Percentiles rank a stretch among this genome's conserved stretches.
These are phyloP conservation scores for Rhorus exstirpatorius DNA, from an alignment of 2,888 invertebrate genomes.

Conservation along the genomic window DNA sequence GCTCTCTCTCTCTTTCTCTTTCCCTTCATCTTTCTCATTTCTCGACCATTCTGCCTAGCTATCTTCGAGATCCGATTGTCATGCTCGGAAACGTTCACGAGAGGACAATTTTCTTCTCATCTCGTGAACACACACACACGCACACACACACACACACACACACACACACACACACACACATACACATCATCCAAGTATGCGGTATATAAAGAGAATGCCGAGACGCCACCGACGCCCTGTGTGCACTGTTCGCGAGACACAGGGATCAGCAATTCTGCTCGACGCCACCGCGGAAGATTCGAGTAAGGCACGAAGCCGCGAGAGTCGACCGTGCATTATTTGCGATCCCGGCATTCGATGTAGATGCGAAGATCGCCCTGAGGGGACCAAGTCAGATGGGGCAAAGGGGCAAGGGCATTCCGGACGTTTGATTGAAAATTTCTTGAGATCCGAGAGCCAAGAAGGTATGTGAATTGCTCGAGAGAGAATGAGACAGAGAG, in stretches of 20 bases:
- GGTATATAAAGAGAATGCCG: conserved; percentile 69
- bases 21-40: conserved; percentile 28
- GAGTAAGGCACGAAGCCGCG: conserved; percentile 53
- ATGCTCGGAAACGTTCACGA: conserved; percentile 69
- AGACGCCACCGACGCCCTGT: conserved; percentile 54
- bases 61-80: conserved; percentile 58
- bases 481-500: conserved; percentile 37
- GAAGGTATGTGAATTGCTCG: conserved; percentile 78
- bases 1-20: conserved; percentile 36
- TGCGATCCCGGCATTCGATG: conserved; percentile 79
- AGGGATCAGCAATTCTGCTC: conserved; percentile 54
- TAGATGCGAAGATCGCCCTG: conserved; percentile 72
- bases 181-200: too few relatives aligned
- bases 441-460: conserved; percentile 81
- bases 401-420: conserved; percentile 77
- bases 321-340: conserved; percentile 82
- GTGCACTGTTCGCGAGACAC: conserved; percentile 42
- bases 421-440: conserved; percentile 86
- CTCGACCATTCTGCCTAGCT: conserved; percentile 17
- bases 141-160: neutral
- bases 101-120: conserved; percentile 71
- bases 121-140: conserved; percentile 10
- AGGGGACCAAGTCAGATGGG: conserved; percentile 78
- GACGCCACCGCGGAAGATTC: conserved; percentile 65
- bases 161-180: too few relatives aligned